Percentiles rank a stretch among this genome's conserved stretches.
phyloP scores from a whole-genome alignment of 2,797 vertebrate genomes.

The Rhinichthys osculus region DNA sequence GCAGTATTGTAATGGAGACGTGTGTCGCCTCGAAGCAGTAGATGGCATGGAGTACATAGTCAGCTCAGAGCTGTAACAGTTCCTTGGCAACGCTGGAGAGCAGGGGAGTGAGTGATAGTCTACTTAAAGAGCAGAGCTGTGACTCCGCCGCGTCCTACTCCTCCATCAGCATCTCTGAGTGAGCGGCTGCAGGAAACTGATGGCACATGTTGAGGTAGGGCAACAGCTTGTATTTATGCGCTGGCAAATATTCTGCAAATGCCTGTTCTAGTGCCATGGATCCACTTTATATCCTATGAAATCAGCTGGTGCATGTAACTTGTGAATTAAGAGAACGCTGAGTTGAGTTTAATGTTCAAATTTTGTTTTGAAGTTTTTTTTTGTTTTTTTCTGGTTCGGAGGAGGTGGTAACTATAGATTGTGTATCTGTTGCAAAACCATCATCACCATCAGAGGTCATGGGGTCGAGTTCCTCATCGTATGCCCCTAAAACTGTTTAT shows the following conservation, averaged over 20 bases:
- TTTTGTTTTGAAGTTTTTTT: not conserved
- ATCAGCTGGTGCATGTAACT: not conserved
- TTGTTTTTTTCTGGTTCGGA: slow-evolving; percentile 9
- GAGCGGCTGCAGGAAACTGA: slow-evolving; percentile 22
- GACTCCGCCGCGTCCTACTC: slow-evolving; percentile 1
- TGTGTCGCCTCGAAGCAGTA: not conserved
- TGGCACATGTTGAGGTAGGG: slow-evolving; percentile 38
- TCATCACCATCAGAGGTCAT: slow-evolving; percentile 65
- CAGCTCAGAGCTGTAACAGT: slow-evolving; percentile 48
- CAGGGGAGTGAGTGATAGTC: slow-evolving; percentile 37
- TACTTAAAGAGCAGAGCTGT: slow-evolving; percentile 50
- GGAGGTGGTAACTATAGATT: not conserved
- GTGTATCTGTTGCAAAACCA: slow-evolving; percentile 3
- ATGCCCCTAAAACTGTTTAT: slow-evolving; percentile 83
- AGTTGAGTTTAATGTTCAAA: not conserved
- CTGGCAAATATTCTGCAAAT: slow-evolving; percentile 1
- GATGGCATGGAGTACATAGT: slow-evolving; percentile 22
- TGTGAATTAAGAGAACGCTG: not conserved
- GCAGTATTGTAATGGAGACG: not conserved
- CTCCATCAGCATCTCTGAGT: slow-evolving; percentile 14
- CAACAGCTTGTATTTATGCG: not conserved
- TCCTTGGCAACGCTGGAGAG: slow-evolving; percentile 60
- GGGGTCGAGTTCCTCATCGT: slow-evolving; percentile 84
- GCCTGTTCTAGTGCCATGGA: not conserved
- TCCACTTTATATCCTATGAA: not conserved